A percentile compares a stretch with the other conserved stretches of the same genome.
Evolutionary conservation across 2,888 invertebrate genomes (phyloP).

Genomic region (Lissocephala sabroskyi): DNA sequence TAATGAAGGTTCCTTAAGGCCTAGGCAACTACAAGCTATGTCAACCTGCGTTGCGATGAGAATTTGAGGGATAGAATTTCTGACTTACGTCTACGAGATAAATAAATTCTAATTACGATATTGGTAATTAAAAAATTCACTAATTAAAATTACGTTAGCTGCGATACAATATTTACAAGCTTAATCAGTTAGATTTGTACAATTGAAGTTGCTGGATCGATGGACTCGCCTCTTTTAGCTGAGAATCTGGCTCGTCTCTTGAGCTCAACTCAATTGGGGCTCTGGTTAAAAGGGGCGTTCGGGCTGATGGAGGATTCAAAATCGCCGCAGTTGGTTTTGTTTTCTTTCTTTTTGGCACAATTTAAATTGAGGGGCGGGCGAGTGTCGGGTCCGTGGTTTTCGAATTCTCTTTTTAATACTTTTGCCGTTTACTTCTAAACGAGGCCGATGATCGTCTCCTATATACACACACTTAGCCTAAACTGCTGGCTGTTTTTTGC

Average conservation of each 20-base stretch:
- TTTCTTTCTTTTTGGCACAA: slow-evolving; percentile 9
- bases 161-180: slow-evolving; percentile 43
- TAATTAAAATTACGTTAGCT: slow-evolving; percentile 44
- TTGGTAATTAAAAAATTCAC: slow-evolving; percentile 42
- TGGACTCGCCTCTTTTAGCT: too few relatives aligned
- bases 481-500: slow-evolving; percentile 20
- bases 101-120: slow-evolving; percentile 31
- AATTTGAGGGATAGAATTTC: slow-evolving; percentile 4
- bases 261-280: slow-evolving; percentile 53
- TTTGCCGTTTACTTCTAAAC: slow-evolving; percentile 14
- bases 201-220: slow-evolving; percentile 26
- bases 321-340: not conserved
- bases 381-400: not conserved
- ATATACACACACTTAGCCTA: slow-evolving; percentile 45
- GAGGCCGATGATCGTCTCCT: slow-evolving; percentile 20
- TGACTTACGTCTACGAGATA: slow-evolving; percentile 15
- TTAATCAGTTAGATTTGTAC: slow-evolving; percentile 49
- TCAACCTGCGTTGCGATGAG: too few relatives aligned
- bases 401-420: slow-evolving; percentile 28
- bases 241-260: slow-evolving; percentile 14
- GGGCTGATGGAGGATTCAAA: slow-evolving; percentile 4
- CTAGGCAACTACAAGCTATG: too few relatives aligned
- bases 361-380: not conserved
- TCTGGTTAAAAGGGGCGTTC: slow-evolving; percentile 19
- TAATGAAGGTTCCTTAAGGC: too few relatives aligned